These are phyloP conservation scores for Cirrhinus mrigala DNA, from an alignment of 2,797 vertebrate genomes.

Conservation along the genomic window DNA sequence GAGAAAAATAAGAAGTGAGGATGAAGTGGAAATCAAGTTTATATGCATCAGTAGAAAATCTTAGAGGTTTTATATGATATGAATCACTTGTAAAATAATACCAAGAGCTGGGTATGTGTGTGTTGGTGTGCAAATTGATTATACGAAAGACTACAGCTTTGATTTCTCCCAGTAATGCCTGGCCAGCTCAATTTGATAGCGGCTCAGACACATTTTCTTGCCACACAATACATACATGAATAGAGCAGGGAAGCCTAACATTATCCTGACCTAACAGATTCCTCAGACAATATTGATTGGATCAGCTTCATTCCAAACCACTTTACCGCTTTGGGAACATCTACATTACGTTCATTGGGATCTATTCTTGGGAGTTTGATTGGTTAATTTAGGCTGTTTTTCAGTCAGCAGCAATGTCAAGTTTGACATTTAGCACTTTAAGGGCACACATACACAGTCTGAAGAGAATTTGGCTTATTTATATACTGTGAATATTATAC, in stretches of 20 bases:
- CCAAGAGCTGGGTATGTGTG: background rate
- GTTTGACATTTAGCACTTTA: background rate
- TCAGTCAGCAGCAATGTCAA: background rate
- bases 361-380: constrained; percentile 15
- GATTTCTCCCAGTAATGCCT: constrained; percentile 19
- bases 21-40: background rate
- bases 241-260: constrained; percentile 13
- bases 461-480: constrained; percentile 20
- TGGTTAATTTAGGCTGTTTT: constrained; percentile 14
- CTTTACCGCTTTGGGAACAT: background rate
- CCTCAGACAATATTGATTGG: constrained; percentile 42
- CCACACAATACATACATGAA: constrained; percentile 22
- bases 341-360: background rate
- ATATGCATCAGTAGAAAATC: background rate
- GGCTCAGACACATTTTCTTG: constrained; percentile 3
- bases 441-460: constrained; percentile 35
- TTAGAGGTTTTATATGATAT: background rate
- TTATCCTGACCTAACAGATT: constrained; percentile 40
- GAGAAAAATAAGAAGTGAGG: background rate
- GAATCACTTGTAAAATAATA: background rate
- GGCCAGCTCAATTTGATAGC: constrained; percentile 31
- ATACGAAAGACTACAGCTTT: background rate
- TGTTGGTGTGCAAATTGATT: constrained; percentile 13
- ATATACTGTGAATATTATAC: constrained; percentile 19
- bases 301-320: constrained; percentile 2